Base-by-base conservation (phyloP, 2,113 vertebrate genomes). In the Nerophis lumbriciformis region DNA sequence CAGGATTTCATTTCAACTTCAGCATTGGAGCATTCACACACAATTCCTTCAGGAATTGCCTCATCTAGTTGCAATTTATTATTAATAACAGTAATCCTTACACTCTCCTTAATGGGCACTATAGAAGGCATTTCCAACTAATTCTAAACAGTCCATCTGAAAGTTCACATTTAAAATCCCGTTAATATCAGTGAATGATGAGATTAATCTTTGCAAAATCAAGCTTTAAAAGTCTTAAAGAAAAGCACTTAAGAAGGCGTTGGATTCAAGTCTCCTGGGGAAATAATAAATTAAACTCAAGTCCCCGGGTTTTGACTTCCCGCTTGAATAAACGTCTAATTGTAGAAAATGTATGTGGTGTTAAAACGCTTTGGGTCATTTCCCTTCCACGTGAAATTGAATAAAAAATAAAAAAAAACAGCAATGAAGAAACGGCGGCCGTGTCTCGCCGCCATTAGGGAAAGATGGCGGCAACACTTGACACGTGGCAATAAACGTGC, bases 341-440 rank as follows among this genome's bases (percentile, higher is more conserved):
- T 61, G 38, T 15, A 6, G 14, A 48, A 16, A 36, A 63, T 42
- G 1, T 38, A 16, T 4, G 12, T 38, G 13, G 6, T 10, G 16
- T 39, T 44, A 39, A 28, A 55, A 68, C 37, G 2, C 60, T 52
- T n/a, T 15, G 10, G 44, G 57, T 59, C 44, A 21, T 59, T 47
- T 59, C 28, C 15, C 35, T 48, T 7, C 35, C 28, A 28, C 15
- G 19, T 14, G 9, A 61, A 61, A 50, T 61, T 49, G 3, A 50
- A 59, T 47, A 10, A n/a, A 60, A 51, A 47, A 60, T 47, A 12
- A 48, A 51, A 15, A 8, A 28, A 35, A 15, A 19, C 8, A 14
- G 16, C 19, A 53, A 47, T 19, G 45, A 56, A 69, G 49, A 38
- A 28, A 39, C 21, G 16, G 1, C 38, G 6, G n/a, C n/a, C 28